Base-by-base conservation (phyloP, 1,140 invertebrate species). In the Protaetia brevitarsis region DNA sequence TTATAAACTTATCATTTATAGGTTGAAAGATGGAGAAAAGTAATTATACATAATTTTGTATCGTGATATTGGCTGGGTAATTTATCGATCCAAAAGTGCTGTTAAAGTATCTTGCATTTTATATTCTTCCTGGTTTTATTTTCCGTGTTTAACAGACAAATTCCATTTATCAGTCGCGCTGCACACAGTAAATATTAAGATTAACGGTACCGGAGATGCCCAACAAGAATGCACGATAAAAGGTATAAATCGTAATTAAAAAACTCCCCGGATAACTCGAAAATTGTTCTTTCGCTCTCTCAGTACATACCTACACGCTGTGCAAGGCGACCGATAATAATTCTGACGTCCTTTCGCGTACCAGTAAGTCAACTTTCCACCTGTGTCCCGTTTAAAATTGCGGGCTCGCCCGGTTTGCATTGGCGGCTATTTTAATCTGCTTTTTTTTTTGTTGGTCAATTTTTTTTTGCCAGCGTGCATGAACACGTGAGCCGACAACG, bases 151-250 rank as follows among this genome's bases (percentile, higher is more conserved):
- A n/a, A n/a, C n/a, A n/a, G n/a, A n/a, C n/a, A n/a, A n/a, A n/a
- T n/a, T n/a, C n/a, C 41, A 51, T 51, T 51, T 23, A 51, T 51
- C 41, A 51, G 41, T 51, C 19, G 41, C 41, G 10, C 41, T 51
- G 41, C n/a, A n/a, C n/a, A n/a, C n/a, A n/a, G n/a, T 51, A 51
- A 51, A 51, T 51, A 51, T 51, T 51, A 51, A 16, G 41, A 51
- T 51, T 51, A 51, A 51, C 41, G 41, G 41, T 51, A 51, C 21
- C 41, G 41, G 41, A 23, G 41, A 13, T 10, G 4, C 19, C 19
- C 19, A 19, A 16, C 19, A 51, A 51, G 26, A 51, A 51, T 19
- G 41, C 26, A 51, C 41, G 41, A 51, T 51, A 13, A 51, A 26
- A 51, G 41, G 41, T 23, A 51, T 51, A 51, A 51, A 51, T 51